phyloP scores from a whole-genome alignment of 2,113 vertebrate genomes.

The Vombatus ursinus region DNA sequence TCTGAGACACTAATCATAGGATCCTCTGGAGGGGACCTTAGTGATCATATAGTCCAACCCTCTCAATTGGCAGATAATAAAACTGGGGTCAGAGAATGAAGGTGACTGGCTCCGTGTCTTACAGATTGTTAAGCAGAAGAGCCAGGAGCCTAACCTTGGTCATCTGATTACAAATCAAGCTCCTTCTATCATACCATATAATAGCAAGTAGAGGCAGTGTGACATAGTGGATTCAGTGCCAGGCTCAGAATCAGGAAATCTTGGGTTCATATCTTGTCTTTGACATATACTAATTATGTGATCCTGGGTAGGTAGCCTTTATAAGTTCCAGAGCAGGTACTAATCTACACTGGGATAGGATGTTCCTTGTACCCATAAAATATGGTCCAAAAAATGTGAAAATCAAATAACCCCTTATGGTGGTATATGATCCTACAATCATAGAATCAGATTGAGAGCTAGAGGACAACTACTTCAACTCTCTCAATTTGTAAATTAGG shows the following conservation, averaged over 20 bases:
- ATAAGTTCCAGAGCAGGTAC: not conserved
- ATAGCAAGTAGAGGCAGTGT: not conserved
- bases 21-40: not conserved
- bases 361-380: not conserved
- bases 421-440: not conserved
- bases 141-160: not conserved
- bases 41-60: not conserved
- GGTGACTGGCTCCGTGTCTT: not conserved
- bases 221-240: fast-evolving
- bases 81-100: not conserved
- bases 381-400: not conserved
- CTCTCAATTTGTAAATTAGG: not conserved
- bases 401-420: not conserved
- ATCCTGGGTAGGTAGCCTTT: not conserved
- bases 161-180: too few species aligned
- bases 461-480: not conserved
- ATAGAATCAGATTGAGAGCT: not conserved
- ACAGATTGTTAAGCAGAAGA: not conserved
- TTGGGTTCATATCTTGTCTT: not conserved
- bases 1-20: not conserved
- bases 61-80: not conserved
- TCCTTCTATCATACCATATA: not conserved
- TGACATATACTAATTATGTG: not conserved
- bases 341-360: not conserved
- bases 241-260: not conserved